phyloP scores from a whole-genome alignment of 1,140 invertebrate genomes.

The Leptinotarsa lineolata region DNA sequence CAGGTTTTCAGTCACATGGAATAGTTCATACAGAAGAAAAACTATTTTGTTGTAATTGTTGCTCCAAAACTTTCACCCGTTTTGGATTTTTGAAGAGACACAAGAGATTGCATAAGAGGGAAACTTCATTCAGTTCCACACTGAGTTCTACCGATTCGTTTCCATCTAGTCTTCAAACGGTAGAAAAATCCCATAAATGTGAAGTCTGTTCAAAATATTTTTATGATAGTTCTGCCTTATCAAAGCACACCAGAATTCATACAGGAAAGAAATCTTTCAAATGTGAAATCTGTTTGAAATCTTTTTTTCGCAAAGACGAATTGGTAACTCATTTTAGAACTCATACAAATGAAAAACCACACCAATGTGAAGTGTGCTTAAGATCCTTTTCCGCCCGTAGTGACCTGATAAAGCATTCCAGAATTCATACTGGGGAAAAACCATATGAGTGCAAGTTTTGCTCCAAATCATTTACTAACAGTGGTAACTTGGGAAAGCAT shows the following conservation, averaged over 20 bases:
- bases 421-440: slow-evolving; percentile 74
- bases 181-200: slow-evolving; percentile 57
- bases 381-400: slow-evolving; percentile 69
- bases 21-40: too few relatives aligned
- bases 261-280: background rate
- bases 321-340: slow-evolving; percentile 40
- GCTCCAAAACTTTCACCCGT: background rate
- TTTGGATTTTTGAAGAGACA: background rate
- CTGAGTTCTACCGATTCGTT: too few relatives aligned
- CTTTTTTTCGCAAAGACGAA: background rate
- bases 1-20: too few relatives aligned
- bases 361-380: slow-evolving; percentile 64
- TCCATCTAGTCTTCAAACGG: too few relatives aligned
- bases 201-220: slow-evolving; percentile 59
- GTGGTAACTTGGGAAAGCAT: slow-evolving; percentile 50
- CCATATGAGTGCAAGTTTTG: slow-evolving; percentile 79
- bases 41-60: background rate
- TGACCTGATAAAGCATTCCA: slow-evolving; percentile 70
- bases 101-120: background rate
- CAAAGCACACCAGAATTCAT: slow-evolving; percentile 48
- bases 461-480: slow-evolving; percentile 68
- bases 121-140: too few relatives aligned
- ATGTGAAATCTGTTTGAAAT: slow-evolving; percentile 13
- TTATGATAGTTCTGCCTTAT: slow-evolving; percentile 59
- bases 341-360: slow-evolving; percentile 67